phyloP scores from a whole-genome alignment of 2,113 vertebrate genomes.

The Pteruthius melanotis region DNA sequence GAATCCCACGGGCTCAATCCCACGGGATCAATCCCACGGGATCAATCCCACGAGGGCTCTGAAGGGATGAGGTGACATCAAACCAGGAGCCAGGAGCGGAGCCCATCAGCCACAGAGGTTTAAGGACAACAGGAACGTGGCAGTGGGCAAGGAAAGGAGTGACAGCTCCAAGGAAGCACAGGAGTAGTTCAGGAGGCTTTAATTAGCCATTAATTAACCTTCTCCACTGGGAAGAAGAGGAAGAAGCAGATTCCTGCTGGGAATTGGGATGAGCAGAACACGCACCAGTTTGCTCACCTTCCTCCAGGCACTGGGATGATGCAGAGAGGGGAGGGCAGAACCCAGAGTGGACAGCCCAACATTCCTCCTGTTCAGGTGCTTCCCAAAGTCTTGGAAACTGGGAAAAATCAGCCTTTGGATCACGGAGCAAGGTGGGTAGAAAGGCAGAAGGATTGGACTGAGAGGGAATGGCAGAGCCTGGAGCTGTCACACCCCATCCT shows the following conservation, averaged over 20 bases:
- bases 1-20: neutral
- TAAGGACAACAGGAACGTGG: fast-evolving
- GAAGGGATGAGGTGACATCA: neutral
- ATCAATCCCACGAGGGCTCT: neutral
- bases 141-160: neutral
- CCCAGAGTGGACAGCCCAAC: fast-evolving
- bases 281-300: fast-evolving
- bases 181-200: neutral
- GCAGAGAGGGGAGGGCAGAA: neutral
- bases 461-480: neutral
- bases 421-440: fast-evolving
- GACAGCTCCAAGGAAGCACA: fast-evolving
- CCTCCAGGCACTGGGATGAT: neutral
- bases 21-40: too few relatives aligned
- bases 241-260: neutral
- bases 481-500: neutral
- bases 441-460: fast-evolving
- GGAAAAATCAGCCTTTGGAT: neutral
- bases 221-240: neutral
- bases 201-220: neutral
- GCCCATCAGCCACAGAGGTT: neutral
- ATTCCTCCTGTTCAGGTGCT: fast-evolving
- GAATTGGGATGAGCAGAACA: neutral
- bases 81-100: neutral
- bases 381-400: neutral